phyloP scores from a whole-genome alignment of 37 sponge, comb jelly and placozoan genomes.

The Beroe ovata region DNA sequence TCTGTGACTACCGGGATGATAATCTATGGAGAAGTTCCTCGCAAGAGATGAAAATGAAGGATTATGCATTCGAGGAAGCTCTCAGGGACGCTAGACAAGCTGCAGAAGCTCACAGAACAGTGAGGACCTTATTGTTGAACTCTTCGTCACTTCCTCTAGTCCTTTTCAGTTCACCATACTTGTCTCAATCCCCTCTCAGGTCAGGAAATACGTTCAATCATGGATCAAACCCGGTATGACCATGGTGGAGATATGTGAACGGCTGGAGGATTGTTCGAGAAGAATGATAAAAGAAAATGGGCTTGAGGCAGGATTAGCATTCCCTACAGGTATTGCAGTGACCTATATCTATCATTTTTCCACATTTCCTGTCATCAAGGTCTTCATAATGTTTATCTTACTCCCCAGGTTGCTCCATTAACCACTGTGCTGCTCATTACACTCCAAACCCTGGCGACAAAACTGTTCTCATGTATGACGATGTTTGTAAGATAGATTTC shows the following conservation, averaged over 20 bases:
- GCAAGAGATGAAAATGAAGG: constrained; percentile 92
- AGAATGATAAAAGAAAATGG: constrained; percentile 85
- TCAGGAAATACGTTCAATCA: constrained; percentile 82
- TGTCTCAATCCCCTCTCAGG: too few species aligned
- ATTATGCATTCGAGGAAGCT: constrained; percentile 72
- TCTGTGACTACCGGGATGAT: constrained; percentile 70
- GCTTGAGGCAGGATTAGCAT: constrained; percentile 89
- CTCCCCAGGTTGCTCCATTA: constrained; percentile 84
- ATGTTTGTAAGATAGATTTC: constrained; percentile 97
- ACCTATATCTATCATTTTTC: background rate
- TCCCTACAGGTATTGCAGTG: constrained; percentile 78
- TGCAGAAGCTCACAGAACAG: constrained; percentile 88
- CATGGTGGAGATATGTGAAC: constrained; percentile 91
- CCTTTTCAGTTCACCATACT: too few species aligned
- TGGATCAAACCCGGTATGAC: constrained; percentile 92
- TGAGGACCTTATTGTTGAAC: too few species aligned
- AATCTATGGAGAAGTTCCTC: constrained; percentile 73
- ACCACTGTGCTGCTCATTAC: constrained; percentile 99
- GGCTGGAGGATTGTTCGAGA: constrained; percentile 80
- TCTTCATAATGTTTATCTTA: background rate
- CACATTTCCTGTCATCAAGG: background rate
- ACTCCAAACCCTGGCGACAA: constrained; percentile 96
- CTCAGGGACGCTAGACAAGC: constrained; percentile 84
- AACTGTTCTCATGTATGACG: constrained; percentile 93
- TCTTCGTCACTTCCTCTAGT: too few species aligned